phyloP scores from a whole-genome alignment of 2,888 invertebrate genomes.

The Trachelus stipa region DNA sequence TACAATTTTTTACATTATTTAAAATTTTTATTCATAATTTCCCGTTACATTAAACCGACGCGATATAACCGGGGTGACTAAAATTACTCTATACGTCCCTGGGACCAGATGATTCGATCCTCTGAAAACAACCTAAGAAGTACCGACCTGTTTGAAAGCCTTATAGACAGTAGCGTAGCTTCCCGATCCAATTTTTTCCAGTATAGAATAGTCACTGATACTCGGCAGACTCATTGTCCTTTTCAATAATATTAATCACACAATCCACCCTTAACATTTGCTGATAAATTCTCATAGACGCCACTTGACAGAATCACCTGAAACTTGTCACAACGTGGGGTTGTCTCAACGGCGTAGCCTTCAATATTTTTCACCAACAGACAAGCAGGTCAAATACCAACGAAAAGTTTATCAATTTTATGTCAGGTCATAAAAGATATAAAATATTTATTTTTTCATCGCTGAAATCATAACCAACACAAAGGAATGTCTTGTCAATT shows the following conservation, averaged over 20 bases:
- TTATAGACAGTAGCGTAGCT: constrained; percentile 89
- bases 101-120: constrained; percentile 23
- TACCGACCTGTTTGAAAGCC: constrained; percentile 76
- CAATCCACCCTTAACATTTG: constrained; percentile 58
- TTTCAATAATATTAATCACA: constrained; percentile 4
- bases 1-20: neutral
- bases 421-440: neutral
- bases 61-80: neutral
- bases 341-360: neutral
- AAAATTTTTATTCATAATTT: neutral
- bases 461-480: neutral
- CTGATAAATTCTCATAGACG: neutral
- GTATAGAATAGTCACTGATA: constrained; percentile 77
- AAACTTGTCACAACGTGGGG: neutral
- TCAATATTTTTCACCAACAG: neutral
- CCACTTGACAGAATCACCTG: neutral
- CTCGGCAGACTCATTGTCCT: constrained; percentile 70
- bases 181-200: constrained; percentile 83
- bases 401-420: neutral
- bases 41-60: neutral
- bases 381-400: neutral
- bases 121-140: neutral
- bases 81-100: constrained; percentile 16
- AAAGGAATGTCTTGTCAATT: neutral
- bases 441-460: neutral